Percentiles rank a stretch among this genome's conserved stretches.
phyloP scores from a whole-genome alignment of 2,888 invertebrate genomes.

The Conops quadrifasciatus region DNA sequence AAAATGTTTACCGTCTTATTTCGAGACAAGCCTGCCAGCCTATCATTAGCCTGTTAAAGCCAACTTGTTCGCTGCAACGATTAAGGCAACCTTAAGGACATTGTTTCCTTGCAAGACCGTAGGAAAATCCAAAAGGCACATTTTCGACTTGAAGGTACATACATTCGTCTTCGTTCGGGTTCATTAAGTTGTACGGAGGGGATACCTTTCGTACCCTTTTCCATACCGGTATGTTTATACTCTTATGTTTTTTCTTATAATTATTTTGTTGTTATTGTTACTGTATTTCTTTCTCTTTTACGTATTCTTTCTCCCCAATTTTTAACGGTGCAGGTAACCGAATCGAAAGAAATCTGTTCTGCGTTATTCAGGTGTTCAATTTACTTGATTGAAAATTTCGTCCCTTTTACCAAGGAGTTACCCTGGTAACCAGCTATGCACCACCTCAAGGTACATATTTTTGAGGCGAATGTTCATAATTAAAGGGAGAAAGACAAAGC shows the following conservation, averaged over 20 bases:
- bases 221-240: neutral
- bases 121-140: neutral
- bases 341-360: constrained; percentile 49
- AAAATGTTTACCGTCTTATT: neutral
- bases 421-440: neutral
- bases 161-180: too few relatives aligned
- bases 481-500: neutral
- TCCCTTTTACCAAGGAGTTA: neutral
- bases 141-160: too few relatives aligned
- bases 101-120: too few relatives aligned
- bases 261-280: constrained; percentile 6
- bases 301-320: constrained; percentile 37
- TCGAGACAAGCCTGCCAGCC: too few relatives aligned
- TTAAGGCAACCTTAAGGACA: too few relatives aligned
- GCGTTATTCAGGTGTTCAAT: constrained; percentile 56
- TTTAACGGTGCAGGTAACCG: neutral
- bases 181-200: neutral
- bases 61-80: neutral
- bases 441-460: too few relatives aligned
- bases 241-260: neutral
- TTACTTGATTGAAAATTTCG: constrained; percentile 56
- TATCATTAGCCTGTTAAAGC: constrained; percentile 32
- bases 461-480: neutral
- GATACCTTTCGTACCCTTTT: constrained; percentile 20
- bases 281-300: constrained; percentile 24